These are phyloP conservation scores for Triplophysa dalaica DNA, from an alignment of 2,113 vertebrate species.

Conservation along the genomic window DNA sequence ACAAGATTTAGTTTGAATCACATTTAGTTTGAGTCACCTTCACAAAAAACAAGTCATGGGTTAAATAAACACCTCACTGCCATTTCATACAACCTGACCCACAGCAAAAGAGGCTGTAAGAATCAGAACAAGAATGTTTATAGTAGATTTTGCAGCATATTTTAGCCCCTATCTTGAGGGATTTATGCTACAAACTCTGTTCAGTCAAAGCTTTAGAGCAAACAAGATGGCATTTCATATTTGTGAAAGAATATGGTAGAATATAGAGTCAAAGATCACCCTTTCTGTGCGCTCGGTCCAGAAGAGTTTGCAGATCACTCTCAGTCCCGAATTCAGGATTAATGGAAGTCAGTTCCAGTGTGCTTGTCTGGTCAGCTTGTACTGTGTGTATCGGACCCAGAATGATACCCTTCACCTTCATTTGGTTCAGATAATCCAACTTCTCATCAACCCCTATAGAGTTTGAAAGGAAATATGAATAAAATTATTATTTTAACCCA, in stretches of 20 bases:
- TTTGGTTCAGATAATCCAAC: slow-evolving; percentile 73
- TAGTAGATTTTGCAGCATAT: too few relatives aligned
- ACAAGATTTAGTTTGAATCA: too few relatives aligned
- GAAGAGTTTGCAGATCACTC: slow-evolving; percentile 62
- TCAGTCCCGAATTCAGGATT: slow-evolving; percentile 54
- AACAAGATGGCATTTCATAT: not conserved
- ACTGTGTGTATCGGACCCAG: slow-evolving; percentile 81
- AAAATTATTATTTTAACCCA: not conserved
- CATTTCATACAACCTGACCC: not conserved
- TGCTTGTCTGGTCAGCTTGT: slow-evolving; percentile 35
- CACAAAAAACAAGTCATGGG: not conserved
- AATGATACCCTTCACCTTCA: slow-evolving; percentile 84
- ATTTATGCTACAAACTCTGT: not conserved
- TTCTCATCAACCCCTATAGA: slow-evolving; percentile 70
- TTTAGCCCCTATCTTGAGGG: too few relatives aligned
- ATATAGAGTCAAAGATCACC: slow-evolving; percentile 60
- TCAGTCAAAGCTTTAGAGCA: not conserved
- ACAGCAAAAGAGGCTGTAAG: not conserved
- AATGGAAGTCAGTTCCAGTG: slow-evolving; percentile 65
- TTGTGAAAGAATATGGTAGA: not conserved
- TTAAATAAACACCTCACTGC: not conserved
- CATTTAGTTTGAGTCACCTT: too few relatives aligned
- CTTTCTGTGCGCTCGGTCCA: slow-evolving; percentile 81
- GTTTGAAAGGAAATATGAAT: not conserved
- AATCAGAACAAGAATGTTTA: not conserved